Evolutionary conservation across 2,113 vertebrate genomes (phyloP).

Genomic region (Galemys pyrenaicus): DNA sequence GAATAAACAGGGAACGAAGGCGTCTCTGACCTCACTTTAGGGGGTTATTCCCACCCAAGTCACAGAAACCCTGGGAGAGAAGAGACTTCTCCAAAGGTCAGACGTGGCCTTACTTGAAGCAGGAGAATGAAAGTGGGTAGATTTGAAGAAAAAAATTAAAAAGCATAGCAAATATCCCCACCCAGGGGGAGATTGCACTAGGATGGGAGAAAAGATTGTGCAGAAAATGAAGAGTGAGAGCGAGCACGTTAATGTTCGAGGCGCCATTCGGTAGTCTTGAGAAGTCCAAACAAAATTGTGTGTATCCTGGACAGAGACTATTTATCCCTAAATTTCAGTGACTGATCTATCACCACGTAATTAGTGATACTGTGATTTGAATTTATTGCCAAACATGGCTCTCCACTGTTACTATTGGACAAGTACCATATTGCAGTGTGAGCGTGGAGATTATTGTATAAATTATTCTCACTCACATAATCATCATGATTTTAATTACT

Average conservation of each 20-base stretch:
- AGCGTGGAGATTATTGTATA: conserved; percentile 83
- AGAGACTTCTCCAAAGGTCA: neutral
- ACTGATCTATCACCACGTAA: neutral
- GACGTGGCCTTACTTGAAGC: neutral
- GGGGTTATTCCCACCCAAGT: neutral
- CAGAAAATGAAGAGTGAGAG: no score
- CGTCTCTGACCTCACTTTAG: neutral
- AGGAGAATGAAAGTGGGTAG: neutral
- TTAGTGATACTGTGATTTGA: neutral
- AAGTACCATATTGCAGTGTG: conserved; percentile 68
- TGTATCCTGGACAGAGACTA: neutral
- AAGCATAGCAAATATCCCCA: neutral
- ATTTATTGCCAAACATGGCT: neutral
- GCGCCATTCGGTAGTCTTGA: neutral
- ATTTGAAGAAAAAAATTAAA: neutral
- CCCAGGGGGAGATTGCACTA: neutral
- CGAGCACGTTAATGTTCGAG: neutral
- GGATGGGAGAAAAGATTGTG: neutral
- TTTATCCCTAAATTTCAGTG: neutral
- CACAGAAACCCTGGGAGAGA: fast-evolving
- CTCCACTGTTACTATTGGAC: conserved; percentile 61
- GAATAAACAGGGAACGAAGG: neutral
- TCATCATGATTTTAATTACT: conserved; percentile 88
- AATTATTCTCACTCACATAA: conserved; percentile 84
- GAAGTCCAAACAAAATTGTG: neutral